Evolutionary conservation across 92 coral and sea anemone genomes (phyloP), one percentile per base, ranked within the genome.

Genomic region (Isaurus tuberculatus): DNA sequence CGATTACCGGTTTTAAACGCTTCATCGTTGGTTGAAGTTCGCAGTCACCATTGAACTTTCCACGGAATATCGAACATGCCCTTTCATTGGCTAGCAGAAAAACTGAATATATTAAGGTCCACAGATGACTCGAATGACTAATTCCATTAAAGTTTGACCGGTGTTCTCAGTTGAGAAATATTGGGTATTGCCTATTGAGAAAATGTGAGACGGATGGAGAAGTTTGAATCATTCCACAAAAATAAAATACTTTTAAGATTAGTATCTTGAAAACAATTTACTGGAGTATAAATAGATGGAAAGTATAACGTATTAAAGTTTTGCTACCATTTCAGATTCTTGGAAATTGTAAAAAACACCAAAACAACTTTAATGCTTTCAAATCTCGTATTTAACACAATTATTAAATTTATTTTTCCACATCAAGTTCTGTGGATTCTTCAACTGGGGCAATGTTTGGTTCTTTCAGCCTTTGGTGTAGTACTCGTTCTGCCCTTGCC

Each of bases 361-460:
- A 63, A 63, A 63, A 63, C 14, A 29, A 11, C 20, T 23, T 23
- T 63, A 63, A 63, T 63, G 68, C 13, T 23, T 63, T 40, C 44
- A 40, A 40, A 3, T 1, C 8, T 40, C 10, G 44, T 1, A 40
- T 40, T 48, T 48, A 19, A 48, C 10, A 58, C 65, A 58, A 2
- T 70, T 37, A 0, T 13, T 33, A n/a, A n/a, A 70, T 6, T 7
- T 30, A 5, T 2, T 19, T 70, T 40, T 70, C 1, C n/a, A 37
- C n/a, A n/a, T n/a, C n/a, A n/a, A n/a, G n/a, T n/a, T 3, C 5
- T 19, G 15, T 34, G 10, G 1, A 68, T 31, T 14, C 48, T 72
- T 72, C 27, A 72, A 44, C 28, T 72, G 9, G 78, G 20, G 53
- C 29, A 32, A 32, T 70, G 31, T 66, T 66, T 69, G n/a, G 55